Evolutionary conservation across 2,888 invertebrate genomes (phyloP), one percentile per base, ranked within the genome.

Genomic region (Bhutanitis thaidina): DNA sequence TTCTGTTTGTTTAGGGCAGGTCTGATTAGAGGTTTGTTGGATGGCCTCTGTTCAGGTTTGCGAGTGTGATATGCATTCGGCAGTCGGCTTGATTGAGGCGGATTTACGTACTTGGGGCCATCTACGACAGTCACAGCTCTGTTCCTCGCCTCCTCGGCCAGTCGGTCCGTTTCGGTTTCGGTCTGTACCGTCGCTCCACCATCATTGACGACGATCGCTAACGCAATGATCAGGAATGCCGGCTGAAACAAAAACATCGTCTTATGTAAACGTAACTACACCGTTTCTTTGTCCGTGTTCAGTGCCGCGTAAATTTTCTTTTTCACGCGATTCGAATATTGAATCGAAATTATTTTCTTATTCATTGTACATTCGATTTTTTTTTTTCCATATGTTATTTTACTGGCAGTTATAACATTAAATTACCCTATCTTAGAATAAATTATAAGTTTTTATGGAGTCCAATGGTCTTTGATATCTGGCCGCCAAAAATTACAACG

Each of bases 171-270:
- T 60, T 61, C 57, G 57, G 55, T 59, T 59, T 72, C 79, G 70
- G 77, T 67, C 47, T 75, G 68, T 62, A 74, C 75, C 66, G 73
- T 73, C 65, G 74, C 81, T 68, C 75, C 78, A 73, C 74, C 75
- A 75, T 76, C 70, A 71, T 72, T 76, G 77, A 86, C 77, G 80
- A 76, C 78, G 78, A 87, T 80, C 80, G 78, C 81, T 79, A 87
- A 76, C 73, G 78, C 76, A 69, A 78, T 71, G 78, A 88, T 80
- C 82, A 88, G 79, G 77, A 86, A 80, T 82, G 82, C 73, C 79
- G 83, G 80, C 89, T 88, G 85, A 38, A 78, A 76, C 59, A 13
- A 55, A n/a, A 65, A 74, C 16, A 46, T 32, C 9, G 9, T 40
- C n/a, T n/a, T 2, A 16, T 30, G 9, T 9, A 10, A 30, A 30